Base-by-base conservation (phyloP, 2,113 vertebrate genomes). In the Carassius auratus region DNA sequence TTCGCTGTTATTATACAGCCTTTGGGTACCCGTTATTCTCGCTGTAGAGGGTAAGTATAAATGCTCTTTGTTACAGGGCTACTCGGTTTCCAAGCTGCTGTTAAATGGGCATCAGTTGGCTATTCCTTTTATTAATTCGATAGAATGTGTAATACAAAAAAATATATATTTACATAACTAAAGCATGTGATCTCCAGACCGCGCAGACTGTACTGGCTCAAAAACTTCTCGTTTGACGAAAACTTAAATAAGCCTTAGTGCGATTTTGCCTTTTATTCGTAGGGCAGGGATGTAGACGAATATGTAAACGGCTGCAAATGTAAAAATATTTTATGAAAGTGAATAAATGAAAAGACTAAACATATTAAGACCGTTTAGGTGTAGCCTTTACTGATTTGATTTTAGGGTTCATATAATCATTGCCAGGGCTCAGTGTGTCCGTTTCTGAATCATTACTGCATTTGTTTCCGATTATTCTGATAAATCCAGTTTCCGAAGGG, bases 1-100 rank as follows among this genome's bases (percentile, higher is more conserved):
- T 92, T 90, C 94, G 93, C 93, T 95, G 92, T 94, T 94, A 92
- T 62, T 94, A 91, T 96, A 92, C 94, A 95, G 94, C 93, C 86
- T 95, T 86, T 19, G 94, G 77, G 91, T 96, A 61, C 93, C 94
- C 45, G 90, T 79, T 91, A 93, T 94, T 78, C 90, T 94, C 89
- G 94, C 94, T 79, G 94, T 96, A 5, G 95, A 96, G 94, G 95
- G 95, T 95, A 92, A 89, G 90, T 86, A 61, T 7, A 52, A 78
- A 42, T 38, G 64, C 73, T 38, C 76, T 89, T 87, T 88, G 69
- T 84, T 86, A 52, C 36, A 33, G 81, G 30, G 57, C 52, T 61
- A 15, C 33, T 62, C 45, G 61, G 38, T 66, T 66, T 75, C 21
- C 5, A 42, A 66, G 55, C 55, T 30, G 57, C 57, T 55, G 26